Conservation (phyloP, 2,888 invertebrate genomes). For the Brachyopa scutellaris region DNA sequence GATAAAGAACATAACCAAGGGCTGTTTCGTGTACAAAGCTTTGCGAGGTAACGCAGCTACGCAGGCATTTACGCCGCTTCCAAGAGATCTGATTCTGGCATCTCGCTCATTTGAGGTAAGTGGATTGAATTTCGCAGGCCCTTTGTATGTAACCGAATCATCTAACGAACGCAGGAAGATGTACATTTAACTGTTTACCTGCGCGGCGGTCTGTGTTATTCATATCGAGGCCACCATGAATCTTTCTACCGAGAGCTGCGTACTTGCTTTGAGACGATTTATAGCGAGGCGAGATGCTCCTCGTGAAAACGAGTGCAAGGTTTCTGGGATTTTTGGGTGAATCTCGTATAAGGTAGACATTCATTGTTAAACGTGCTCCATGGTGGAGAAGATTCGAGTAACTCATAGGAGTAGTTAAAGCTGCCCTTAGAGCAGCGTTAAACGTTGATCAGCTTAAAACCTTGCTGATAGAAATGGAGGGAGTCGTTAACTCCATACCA, state of each 20-base stretch:
- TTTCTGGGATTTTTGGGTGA: constrained; percentile 16
- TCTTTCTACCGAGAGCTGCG: constrained; percentile 12
- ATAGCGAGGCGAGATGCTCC: constrained; percentile 28
- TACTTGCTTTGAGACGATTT: constrained; percentile 23
- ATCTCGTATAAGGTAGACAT: too few species aligned
- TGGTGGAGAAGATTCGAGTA: constrained; percentile 37
- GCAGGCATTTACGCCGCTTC: constrained; percentile 31
- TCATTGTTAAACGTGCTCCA: constrained; percentile 15
- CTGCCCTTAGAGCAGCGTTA: constrained; percentile 23
- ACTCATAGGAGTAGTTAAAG: constrained; percentile 35
- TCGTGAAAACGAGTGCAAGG: background rate
- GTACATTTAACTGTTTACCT: constrained; percentile 7
- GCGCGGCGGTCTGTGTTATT: background rate
- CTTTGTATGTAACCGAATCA: background rate
- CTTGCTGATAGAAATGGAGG: constrained; percentile 21
- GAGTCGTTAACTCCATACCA: constrained; percentile 24
- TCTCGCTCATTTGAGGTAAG: constrained; percentile 17
- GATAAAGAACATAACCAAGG: constrained; percentile 17
- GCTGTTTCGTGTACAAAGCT: constrained; percentile 34
- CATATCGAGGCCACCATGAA: constrained; percentile 4
- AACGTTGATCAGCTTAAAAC: constrained; percentile 27
- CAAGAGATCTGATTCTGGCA: constrained; percentile 14
- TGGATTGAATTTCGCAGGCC: constrained; percentile 21
- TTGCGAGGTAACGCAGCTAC: constrained; percentile 26
- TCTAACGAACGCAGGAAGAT: background rate